Evolutionary conservation across 2,113 vertebrate genomes (phyloP).

Genomic region (Recurvirostra avosetta): DNA sequence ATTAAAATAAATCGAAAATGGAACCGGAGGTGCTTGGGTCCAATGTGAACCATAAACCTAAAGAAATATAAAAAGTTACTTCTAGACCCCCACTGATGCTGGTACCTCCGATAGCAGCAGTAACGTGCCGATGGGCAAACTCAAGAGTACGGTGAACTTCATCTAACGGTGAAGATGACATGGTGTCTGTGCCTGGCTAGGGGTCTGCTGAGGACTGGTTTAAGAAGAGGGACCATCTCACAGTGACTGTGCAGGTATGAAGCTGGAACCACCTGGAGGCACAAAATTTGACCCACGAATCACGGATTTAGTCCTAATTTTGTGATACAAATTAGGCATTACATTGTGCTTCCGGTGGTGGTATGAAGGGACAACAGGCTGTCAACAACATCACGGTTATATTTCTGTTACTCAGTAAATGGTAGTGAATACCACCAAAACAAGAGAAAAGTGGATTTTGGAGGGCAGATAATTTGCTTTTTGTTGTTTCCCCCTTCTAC

Average conservation of each 20-base stretch:
- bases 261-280: not conserved
- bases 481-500: not conserved
- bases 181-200: rapidly evolving
- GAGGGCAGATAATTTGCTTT: not conserved
- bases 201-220: not conserved
- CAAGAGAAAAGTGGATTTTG: not conserved
- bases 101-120: not conserved
- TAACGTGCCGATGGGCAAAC: rapidly evolving
- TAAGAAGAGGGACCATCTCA: not conserved
- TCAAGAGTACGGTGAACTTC: rapidly evolving
- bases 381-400: not conserved
- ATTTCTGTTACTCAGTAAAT: not conserved
- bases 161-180: not conserved
- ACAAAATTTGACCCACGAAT: not conserved
- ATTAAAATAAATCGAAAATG: not conserved
- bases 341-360: not conserved
- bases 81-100: not conserved
- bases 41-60: not conserved
- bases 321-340: not conserved
- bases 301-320: not conserved
- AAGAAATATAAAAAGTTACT: not conserved
- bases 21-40: not conserved
- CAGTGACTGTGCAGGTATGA: rapidly evolving
- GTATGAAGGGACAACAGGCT: not conserved
- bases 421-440: not conserved